These are phyloP conservation scores for Eulemur rufifrons DNA, from an alignment of 2,113 vertebrate species.

Conservation along the genomic window DNA sequence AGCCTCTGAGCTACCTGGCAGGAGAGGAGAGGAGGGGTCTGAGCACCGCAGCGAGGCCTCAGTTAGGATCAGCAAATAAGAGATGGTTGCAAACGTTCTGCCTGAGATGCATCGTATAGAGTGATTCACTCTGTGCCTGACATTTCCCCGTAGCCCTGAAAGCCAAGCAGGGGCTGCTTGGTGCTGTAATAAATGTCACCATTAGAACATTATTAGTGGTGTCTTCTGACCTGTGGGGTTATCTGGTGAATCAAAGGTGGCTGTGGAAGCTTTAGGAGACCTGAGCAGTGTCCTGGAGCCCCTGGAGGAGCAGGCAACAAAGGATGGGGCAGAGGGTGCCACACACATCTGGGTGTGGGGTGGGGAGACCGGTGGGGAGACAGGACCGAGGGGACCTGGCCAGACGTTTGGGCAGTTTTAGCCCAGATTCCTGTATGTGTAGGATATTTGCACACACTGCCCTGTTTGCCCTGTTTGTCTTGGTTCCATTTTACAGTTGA, in stretches of 20 bases:
- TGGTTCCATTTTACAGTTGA: neutral
- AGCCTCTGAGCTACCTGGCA: neutral
- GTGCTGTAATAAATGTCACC: neutral
- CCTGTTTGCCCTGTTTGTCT: neutral
- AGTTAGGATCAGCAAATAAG: neutral
- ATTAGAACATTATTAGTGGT: neutral
- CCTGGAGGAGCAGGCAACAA: neutral
- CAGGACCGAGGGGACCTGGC: neutral
- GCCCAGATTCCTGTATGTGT: neutral
- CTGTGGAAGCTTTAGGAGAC: neutral
- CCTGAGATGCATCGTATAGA: neutral
- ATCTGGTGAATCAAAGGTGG: neutral
- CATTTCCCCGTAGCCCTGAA: slow-evolving; percentile 10
- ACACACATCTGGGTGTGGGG: neutral
- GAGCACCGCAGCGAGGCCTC: neutral
- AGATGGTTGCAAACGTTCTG: neutral
- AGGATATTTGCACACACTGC: neutral
- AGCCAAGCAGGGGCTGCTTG: neutral
- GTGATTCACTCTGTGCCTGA: slow-evolving; percentile 7
- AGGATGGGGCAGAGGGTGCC: neutral
- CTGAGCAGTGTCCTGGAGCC: neutral
- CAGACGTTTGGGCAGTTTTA: neutral
- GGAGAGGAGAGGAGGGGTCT: neutral
- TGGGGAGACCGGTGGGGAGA: no score
- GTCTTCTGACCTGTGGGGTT: neutral